Evolutionary conservation across 2,113 vertebrate genomes (phyloP), one percentile per base, ranked within the genome.

Genomic region (Boulengeromyrus knoepffleri): DNA sequence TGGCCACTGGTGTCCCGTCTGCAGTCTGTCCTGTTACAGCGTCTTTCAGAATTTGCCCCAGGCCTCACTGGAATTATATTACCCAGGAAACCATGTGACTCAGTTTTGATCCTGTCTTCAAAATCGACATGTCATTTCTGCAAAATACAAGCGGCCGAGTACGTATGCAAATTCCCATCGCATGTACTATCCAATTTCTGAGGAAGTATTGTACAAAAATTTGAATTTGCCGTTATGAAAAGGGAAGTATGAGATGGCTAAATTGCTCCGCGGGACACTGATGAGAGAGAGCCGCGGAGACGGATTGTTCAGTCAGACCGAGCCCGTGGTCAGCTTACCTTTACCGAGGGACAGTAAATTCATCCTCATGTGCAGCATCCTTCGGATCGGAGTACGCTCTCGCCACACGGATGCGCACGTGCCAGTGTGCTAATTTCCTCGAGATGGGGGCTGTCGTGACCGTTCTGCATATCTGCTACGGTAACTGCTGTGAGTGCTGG

Each of bases 181-280:
- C 88, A 13, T 31, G 88, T 74, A 36, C 36, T 36, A 47, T 88
- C 62, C 88, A 88, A 88, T 88, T 88, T 70, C 88, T 46, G 45
- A 36, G 62, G 70, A 52, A 53, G 70, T 89, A 89, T 89, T 89
- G 47, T 80, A 36, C 66, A 53, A 39, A 80, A 77, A 46, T 80
- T 17, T 89, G 70, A 89, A 80, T 80, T 89, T 80, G 70, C 88
- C 27, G 27, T 80, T 31, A 89, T 89, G 70, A 89, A 89, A 74
- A 52, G 88, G 46, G 46, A 89, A 89, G 66, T 89, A 77, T 80
- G 31, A 77, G 74, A 88, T 74, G 88, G 45, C 88, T 66, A 50
- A 88, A 88, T 88, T 88, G 56, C 58, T 74, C 88, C 7, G 6
- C 88, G 56, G 88, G 74, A 89, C 85, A 85, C 49, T 89, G 89